phyloP scores from a whole-genome alignment of 1,140 invertebrate genomes.

The Panulirus ornatus region DNA sequence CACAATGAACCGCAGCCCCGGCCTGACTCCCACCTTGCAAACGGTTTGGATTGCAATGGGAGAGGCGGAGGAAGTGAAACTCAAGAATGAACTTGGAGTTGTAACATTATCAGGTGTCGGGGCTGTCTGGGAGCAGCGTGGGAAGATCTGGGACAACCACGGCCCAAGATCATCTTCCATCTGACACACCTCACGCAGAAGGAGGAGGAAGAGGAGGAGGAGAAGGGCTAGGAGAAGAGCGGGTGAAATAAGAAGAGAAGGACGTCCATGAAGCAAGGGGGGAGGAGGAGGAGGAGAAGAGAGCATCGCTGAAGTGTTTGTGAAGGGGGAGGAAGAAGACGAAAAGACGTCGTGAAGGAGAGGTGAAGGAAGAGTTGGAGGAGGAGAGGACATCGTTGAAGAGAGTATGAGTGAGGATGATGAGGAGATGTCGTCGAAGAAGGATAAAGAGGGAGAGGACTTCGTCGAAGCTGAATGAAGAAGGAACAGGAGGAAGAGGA shows the following conservation, averaged over 20 bases:
- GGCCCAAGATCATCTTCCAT: background rate
- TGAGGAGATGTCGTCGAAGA: too few relatives aligned
- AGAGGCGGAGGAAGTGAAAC: conserved; percentile 6
- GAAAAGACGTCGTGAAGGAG: background rate
- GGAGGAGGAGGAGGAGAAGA: background rate
- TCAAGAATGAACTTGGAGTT: background rate
- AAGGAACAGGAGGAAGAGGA: too few relatives aligned
- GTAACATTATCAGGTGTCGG: background rate
- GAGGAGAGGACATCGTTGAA: background rate
- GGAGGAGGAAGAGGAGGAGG: too few relatives aligned
- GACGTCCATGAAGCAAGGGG: background rate
- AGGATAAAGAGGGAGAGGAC: background rate
- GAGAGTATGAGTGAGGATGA: too few relatives aligned
- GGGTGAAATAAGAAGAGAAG: too few relatives aligned
- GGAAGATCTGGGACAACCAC: background rate
- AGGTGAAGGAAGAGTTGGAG: background rate
- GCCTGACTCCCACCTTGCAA: background rate
- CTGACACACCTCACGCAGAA: background rate
- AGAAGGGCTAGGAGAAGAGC: too few relatives aligned
- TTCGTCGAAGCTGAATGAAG: background rate
- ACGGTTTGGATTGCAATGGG: background rate
- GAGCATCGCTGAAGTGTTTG: background rate
- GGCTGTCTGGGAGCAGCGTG: background rate
- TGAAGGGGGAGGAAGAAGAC: background rate
- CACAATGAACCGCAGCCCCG: background rate